Evolutionary conservation across 2,888 invertebrate species (phyloP).

Genomic region (Temnothorax ravouxi): DNA sequence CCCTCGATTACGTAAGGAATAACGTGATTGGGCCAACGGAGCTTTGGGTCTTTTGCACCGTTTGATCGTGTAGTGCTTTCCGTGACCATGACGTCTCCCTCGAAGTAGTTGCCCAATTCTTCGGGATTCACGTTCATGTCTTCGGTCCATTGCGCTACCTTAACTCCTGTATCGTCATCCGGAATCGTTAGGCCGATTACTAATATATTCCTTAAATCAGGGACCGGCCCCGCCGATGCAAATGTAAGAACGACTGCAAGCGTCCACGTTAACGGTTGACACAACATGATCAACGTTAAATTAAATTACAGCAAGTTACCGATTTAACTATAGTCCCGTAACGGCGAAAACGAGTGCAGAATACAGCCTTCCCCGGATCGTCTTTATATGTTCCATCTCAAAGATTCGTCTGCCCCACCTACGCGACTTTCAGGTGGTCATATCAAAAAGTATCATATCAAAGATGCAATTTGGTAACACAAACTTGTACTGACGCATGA

Average conservation of each 20-base stretch:
- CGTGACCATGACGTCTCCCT: background rate
- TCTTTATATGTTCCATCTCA: background rate
- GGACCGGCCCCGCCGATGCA: background rate
- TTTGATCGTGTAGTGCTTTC: background rate
- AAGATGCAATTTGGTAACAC: background rate
- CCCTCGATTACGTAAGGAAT: background rate
- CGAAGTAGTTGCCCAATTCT: conserved; percentile 6
- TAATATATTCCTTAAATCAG: background rate
- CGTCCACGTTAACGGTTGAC: background rate
- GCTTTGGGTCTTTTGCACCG: background rate
- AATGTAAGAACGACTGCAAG: background rate
- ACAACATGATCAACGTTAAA: background rate
- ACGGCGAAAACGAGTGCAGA: background rate
- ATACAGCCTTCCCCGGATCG: background rate
- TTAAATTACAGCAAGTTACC: background rate
- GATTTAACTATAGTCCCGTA: background rate
- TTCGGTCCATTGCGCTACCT: background rate
- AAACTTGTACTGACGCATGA: background rate
- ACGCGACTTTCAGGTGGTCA: background rate
- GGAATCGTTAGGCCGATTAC: background rate
- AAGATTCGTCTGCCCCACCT: background rate
- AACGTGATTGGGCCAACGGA: background rate
- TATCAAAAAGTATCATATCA: background rate
- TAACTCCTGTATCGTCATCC: background rate
- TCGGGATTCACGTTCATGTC: background rate